Evolutionary conservation across 2,888 invertebrate genomes (phyloP), one percentile per base, ranked within the genome.

Genomic region (Brenthis daphne): DNA sequence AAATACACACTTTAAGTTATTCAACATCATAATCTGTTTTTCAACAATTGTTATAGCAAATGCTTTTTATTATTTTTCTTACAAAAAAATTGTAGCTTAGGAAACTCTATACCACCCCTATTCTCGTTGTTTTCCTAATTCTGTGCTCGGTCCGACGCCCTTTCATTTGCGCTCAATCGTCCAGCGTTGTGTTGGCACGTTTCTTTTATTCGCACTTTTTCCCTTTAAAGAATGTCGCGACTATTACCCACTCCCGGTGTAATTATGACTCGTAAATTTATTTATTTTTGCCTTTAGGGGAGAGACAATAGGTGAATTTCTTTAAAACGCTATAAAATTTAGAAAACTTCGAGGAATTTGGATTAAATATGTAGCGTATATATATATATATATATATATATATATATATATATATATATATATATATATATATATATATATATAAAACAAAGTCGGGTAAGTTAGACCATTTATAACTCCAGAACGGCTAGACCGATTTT

Each of bases 91-190:
- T 20, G 57, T 56, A 11, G 43, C 20, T 37, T 33, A 43, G 13
- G 14, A 79, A 29, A 67, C 83, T 86, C 85, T 69, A 83, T 63
- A 2, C 3, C 43, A 53, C 65, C 70, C 6, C 37, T 80, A 73
- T 74, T 79, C 83, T 77, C 68, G 80, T 85, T 85, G 85, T 89
- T 87, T 88, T 83, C 83, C 85, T 89, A 89, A 89, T 87, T 86
- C 82, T 77, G 81, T 82, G 77, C 82, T 77, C 77, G 79, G 86
- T 84, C 85, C 85, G 81, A 82, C 82, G 86, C 89, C 90, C 90
- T 87, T 88, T 88, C 86, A 89, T 89, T 87, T 85, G 86, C 82
- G 83, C 85, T 82, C 88, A 87, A 90, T 91, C 86, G 89, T 86
- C 82, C 82, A 85, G 86, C 89, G 88, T 88, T 88, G 53, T 48